Base-by-base conservation (phyloP, 2,888 invertebrate genomes). In the Fragum sueziense region DNA sequence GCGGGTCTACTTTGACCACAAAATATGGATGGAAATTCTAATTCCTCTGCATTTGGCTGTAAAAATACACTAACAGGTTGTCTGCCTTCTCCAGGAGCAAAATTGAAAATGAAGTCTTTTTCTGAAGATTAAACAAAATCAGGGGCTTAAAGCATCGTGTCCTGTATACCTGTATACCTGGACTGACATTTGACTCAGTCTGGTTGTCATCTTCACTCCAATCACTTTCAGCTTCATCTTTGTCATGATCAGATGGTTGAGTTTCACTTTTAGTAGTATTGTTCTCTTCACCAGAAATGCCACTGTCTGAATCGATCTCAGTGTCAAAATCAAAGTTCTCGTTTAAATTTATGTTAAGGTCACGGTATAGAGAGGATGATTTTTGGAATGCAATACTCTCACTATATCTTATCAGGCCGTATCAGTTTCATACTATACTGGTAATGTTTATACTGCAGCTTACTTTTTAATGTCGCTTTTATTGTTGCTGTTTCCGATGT, bases 41-140 rank as follows among this genome's bases (percentile, higher is more conserved):
- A 41, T 73, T 80, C 80, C 65, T 80, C 80, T 22, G 68, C n/a
- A 61, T 80, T 17, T 33, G 41, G 65, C 20, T 80, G 69, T 41
- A 69, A 29, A 41, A 76, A 76, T 6, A 86, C 65, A 70, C 85
- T 82, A 2, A 86, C 47, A 27, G 80, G 85, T 31, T 20, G 27
- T 57, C 62, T 76, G n/a, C 75, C 71, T 76, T 86, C 85, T 27
- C 77, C 83, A 27, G 85, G 80, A 31, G 85, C 84, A 73, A 82
- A 72, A 52, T 62, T 62, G 27, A 78, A 84, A 14, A 85, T 34
- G n/a, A 72, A 2, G 27, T 82, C 84, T 72, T 73, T 75, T 74
- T 85, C 84, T 34, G 20, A 27, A 25, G 71, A 52, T 57, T 82
- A 78, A 27, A 80, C 51, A 70, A 79, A 80, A 41, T 79, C 80